These are phyloP conservation scores for Orussus abietinus DNA, from an alignment of 1,140 invertebrate species.

Conservation along the genomic window DNA sequence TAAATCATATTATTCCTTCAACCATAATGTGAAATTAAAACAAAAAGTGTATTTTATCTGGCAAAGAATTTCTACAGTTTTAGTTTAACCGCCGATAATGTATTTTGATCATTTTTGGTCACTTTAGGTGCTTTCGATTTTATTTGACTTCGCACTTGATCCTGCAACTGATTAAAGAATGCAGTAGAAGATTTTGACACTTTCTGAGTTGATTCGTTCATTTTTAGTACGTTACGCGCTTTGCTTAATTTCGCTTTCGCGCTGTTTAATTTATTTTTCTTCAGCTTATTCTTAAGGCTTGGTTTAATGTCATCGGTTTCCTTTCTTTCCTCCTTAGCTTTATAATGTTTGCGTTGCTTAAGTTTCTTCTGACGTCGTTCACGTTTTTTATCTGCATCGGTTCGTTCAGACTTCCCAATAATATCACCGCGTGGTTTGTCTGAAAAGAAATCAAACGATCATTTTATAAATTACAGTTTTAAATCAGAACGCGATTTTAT, in stretches of 20 bases:
- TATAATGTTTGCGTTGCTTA: slow-evolving; percentile 60
- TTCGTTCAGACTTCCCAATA: slow-evolving; percentile 76
- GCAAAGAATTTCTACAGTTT: slow-evolving; percentile 51
- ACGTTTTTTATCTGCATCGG: slow-evolving; percentile 83
- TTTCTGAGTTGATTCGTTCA: slow-evolving; percentile 53
- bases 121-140: slow-evolving; percentile 40
- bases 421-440: slow-evolving; percentile 73
- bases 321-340: slow-evolving; percentile 55
- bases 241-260: slow-evolving; percentile 56
- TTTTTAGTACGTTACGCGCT: slow-evolving; percentile 60
- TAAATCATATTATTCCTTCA: too few relatives aligned
- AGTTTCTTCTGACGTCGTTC: slow-evolving; percentile 85
- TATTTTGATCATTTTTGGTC: slow-evolving; percentile 35
- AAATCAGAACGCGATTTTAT: background rate
- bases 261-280: slow-evolving; percentile 37
- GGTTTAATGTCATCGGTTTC: slow-evolving; percentile 49
- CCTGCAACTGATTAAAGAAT: slow-evolving; percentile 79
- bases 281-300: slow-evolving; percentile 58
- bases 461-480: slow-evolving; percentile 13
- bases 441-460: slow-evolving; percentile 36
- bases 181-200: slow-evolving; percentile 73
- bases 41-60: slow-evolving; percentile 9
- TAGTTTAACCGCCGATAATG: slow-evolving; percentile 47
- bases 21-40: too few relatives aligned
- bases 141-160: slow-evolving; percentile 60